Conservation (phyloP, 2,113 vertebrate genomes). For the Chloroceryle aenea region DNA sequence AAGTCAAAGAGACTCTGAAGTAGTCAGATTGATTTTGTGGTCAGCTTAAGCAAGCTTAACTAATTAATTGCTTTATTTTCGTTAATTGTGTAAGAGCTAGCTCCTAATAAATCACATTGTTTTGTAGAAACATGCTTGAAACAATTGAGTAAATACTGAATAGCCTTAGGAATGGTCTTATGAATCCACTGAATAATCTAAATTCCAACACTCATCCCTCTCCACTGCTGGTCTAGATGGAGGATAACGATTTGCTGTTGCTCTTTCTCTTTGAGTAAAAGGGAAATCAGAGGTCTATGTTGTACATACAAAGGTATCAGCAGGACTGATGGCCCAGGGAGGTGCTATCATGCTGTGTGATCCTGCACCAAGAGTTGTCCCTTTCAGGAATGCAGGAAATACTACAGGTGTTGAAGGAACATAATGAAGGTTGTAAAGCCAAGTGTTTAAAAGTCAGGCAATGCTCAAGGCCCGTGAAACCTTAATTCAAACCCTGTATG, state of each 20-base stretch:
- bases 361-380: background rate
- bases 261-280: background rate
- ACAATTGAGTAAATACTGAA: slow-evolving; percentile 58
- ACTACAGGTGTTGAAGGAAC: background rate
- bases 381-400: background rate
- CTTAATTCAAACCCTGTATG: background rate
- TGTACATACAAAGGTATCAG: background rate
- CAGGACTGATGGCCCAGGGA: background rate
- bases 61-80: slow-evolving; percentile 50
- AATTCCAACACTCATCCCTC: slow-evolving; percentile 22
- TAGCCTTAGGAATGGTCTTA: slow-evolving; percentile 33
- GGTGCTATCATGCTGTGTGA: background rate
- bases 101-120: slow-evolving; percentile 35
- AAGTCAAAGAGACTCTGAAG: slow-evolving; percentile 8
- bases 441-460: background rate
- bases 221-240: background rate
- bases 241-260: background rate
- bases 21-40: slow-evolving; percentile 15
- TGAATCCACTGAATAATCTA: slow-evolving; percentile 16
- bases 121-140: slow-evolving; percentile 27
- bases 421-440: background rate
- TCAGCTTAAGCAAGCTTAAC: slow-evolving; percentile 41
- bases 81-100: slow-evolving; percentile 35
- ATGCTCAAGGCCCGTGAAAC: background rate
- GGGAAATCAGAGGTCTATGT: background rate